Percentiles rank a stretch among this genome's conserved stretches.
These are phyloP conservation scores for Mormoops blainvillei DNA, from an alignment of 2,113 vertebrate species.

Conservation along the genomic window DNA sequence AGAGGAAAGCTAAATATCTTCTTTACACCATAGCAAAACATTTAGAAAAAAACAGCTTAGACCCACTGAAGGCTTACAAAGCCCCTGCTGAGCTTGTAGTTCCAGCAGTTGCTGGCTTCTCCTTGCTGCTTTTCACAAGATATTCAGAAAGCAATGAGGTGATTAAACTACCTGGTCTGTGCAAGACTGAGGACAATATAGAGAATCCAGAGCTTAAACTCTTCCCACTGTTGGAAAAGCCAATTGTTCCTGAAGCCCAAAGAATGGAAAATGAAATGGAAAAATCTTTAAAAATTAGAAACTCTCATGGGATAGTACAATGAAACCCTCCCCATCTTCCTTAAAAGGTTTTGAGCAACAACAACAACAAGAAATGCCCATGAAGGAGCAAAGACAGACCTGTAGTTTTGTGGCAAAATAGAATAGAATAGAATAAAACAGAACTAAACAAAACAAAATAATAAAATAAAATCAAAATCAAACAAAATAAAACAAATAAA, in stretches of 20 bases:
- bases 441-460: not conserved
- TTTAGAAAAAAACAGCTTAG: not conserved
- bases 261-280: not conserved
- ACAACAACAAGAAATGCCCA: not conserved
- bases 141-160: not conserved
- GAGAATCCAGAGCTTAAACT: not conserved
- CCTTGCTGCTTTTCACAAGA: not conserved
- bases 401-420: not conserved
- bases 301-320: not conserved
- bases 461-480: too few species aligned
- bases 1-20: not conserved
- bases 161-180: not conserved
- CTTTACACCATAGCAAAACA: not conserved
- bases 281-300: not conserved
- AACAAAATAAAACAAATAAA: too few species aligned
- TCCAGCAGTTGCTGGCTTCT: not conserved
- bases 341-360: not conserved
- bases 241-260: not conserved
- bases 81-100: not conserved
- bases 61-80: not conserved
- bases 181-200: not conserved
- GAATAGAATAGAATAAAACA: not conserved
- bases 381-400: not conserved
- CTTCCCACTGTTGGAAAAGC: not conserved
- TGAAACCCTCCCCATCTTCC: not conserved